Base-by-base conservation (phyloP, 2,113 vertebrate species). In the Paratilapia polleni region DNA sequence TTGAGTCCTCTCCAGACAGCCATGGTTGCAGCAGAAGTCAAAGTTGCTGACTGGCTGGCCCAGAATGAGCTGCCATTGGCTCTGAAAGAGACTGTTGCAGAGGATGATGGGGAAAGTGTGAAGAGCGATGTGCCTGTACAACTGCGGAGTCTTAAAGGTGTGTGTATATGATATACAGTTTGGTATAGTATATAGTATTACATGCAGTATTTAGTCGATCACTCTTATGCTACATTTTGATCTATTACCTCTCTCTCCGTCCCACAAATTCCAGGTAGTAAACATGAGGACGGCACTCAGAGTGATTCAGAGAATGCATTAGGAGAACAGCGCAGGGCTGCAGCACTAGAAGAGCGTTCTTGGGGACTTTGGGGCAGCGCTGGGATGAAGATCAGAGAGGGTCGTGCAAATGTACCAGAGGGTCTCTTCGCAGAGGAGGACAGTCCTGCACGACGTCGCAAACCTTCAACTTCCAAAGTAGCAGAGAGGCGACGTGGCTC, bases 11-110 rank as follows among this genome's bases (percentile, higher is more conserved):
- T 99, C 89, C 98, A 99, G 82, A 97, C 97, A 0, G 97, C 97
- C 84, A 98, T 99, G 97, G 97, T 98, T 75, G 98, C 98, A 1
- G 97, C 98, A 0, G 98, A 99, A 92, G 98, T 97, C 79, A 99
- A 99, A 95, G 98, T 99, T 6, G 98, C 98, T 2, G 98, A 99
- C 83, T 99, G 98, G 98, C 94, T 99, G 73, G 98, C 98, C 41
- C 98, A 99, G 91, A 99, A 99, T 93, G 98, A 98, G 93, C 96
- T 98, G 83, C 98, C 98, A 0, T 87, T 97, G 80, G 96, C 98
- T 94, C 92, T 97, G 4, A 97, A 97, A 92, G 98, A 98, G 73
- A 94, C 97, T 4, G 91, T 85, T 2, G 94, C 96, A 1, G 98
- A 98, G 84, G 98, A 98, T 14, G 98, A 99, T 78, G 97, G 97